phyloP scores from a whole-genome alignment of 2,113 vertebrate genomes.

The Fukomys damarensis region DNA sequence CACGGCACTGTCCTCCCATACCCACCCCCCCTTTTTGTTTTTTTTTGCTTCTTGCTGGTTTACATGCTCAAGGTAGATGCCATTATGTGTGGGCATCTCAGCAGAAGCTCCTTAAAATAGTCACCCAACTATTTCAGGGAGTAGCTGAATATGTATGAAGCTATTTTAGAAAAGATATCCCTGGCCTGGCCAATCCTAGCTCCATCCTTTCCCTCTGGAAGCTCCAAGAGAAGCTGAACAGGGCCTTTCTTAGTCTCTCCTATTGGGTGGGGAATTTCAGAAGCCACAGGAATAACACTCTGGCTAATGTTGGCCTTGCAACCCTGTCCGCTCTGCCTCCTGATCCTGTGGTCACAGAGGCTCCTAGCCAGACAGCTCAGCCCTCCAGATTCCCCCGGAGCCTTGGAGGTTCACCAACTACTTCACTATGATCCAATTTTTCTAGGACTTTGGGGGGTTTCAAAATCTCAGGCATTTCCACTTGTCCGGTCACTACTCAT shows the following conservation, averaged over 20 bases:
- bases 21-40: too few species aligned
- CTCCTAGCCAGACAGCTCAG: slow-evolving; percentile 14
- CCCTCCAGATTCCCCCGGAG: slow-evolving; percentile 14
- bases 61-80: slow-evolving; percentile 73
- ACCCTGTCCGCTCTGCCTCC: slow-evolving; percentile 11
- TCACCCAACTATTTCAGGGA: slow-evolving; percentile 83
- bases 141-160: slow-evolving; percentile 81
- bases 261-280: slow-evolving; percentile 51
- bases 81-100: slow-evolving; percentile 74
- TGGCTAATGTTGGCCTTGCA: slow-evolving; percentile 41
- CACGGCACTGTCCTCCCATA: slow-evolving; percentile 8
- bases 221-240: slow-evolving; percentile 72
- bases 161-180: slow-evolving; percentile 80
- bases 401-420: not conserved
- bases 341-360: slow-evolving; percentile 23
- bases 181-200: slow-evolving; percentile 69
- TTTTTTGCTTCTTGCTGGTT: slow-evolving; percentile 66
- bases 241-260: slow-evolving; percentile 72
- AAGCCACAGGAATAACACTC: slow-evolving; percentile 67
- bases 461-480: not conserved
- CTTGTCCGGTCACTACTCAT: not conserved
- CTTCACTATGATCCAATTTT: not conserved
- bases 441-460: not conserved
- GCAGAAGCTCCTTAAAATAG: slow-evolving; percentile 82
- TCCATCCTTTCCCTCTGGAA: slow-evolving; percentile 67